phyloP scores from a whole-genome alignment of 2,113 vertebrate species.

The Aegotheles bennettii region DNA sequence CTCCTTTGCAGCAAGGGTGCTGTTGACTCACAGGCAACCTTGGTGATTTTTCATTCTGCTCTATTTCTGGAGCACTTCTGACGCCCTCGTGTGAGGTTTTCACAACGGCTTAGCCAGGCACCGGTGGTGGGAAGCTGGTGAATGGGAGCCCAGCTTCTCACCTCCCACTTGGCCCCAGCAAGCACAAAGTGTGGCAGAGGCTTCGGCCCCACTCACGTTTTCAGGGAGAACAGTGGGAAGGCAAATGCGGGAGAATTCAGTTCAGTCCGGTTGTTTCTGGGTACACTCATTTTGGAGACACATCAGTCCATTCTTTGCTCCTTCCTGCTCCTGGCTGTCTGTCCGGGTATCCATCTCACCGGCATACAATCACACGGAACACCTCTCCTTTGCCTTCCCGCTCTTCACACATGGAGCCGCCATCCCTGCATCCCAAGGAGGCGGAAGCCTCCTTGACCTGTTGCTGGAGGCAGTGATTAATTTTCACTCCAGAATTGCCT shows the following conservation, averaged over 20 bases:
- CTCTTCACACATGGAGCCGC: rapidly evolving
- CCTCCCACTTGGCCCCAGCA: neutral
- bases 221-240: neutral
- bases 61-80: neutral
- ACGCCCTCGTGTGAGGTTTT: neutral
- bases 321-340: neutral
- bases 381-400: neutral
- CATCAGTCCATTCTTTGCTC: neutral
- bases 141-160: neutral
- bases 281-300: neutral
- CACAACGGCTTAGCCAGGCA: neutral
- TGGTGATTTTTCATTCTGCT: neutral
- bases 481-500: neutral
- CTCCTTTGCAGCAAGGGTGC: neutral
- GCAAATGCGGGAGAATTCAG: neutral
- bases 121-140: neutral
- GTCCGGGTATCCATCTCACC: neutral
- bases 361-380: rapidly evolving
- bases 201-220: neutral
- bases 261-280: neutral
- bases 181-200: neutral
- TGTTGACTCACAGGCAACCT: neutral
- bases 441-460: neutral
- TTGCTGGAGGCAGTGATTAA: neutral
- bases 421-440: neutral